Base-by-base conservation (phyloP, 2,113 vertebrate species). In the Strix aluco region DNA sequence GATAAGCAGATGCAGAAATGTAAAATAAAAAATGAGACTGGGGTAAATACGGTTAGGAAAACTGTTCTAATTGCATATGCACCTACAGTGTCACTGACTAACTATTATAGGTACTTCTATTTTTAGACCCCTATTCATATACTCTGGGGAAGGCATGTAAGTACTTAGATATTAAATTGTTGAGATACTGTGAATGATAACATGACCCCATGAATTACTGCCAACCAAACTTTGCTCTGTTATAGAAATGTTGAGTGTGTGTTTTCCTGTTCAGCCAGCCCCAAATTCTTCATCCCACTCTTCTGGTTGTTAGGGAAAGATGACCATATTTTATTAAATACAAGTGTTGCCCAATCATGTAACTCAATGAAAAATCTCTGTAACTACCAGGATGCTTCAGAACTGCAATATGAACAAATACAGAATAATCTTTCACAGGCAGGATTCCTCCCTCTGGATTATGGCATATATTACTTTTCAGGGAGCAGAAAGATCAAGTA, bases 71-170 rank as follows among this genome's bases (percentile, higher is more conserved):
- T 90, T 88, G 13, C 46, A 44, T 67, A 79, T 72, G 30, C 11
- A 77, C 23, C 46, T 72, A 49, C 13, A 36, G 5, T 17, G 12
- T 58, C 47, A 70, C 15, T 38, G 57, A 47, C 21, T 46, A 36
- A 74, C 22, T 75, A 22, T 34, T 72, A 32, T 5, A 36, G 14
- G 23, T 58, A 36, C 11, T 74, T 61, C 63, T 92, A 58, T 70
- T 95, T 95, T 94, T 86, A 86, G 17, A 71, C 5, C 6, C 7
- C 7, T 92, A 61, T 52, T 67, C 62, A 36, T 27, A 44, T n/a
- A 69, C 18, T 40, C 0, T 0, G 11, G 3, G 29, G 9, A 82
- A 65, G 44, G 21, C 16, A 61, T 10, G 6, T 54, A 73, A 44
- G 49, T 77, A 87, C 34, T 57, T 69, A 36, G 25, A 73, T 61